Evolutionary conservation across 2,888 invertebrate species (phyloP), one percentile per base, ranked within the genome.

Genomic region (Tyria jacobaeae): DNA sequence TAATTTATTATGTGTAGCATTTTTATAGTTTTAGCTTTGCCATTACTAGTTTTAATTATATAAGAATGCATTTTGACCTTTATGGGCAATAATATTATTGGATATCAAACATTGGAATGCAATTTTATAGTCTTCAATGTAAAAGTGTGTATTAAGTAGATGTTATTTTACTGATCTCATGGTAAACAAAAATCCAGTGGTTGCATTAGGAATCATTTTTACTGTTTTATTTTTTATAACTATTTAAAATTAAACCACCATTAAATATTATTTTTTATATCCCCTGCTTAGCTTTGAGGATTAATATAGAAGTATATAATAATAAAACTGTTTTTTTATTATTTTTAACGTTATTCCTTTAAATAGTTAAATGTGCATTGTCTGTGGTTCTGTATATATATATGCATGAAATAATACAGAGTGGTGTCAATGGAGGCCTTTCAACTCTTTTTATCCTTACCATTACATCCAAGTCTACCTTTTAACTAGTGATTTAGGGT

Each of bases 131-230:
- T 5, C 4, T 47, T 24, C 25, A 15, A 6, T 68, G 71, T 25
- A 60, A 60, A 70, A 71, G 56, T 56, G 31, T 53, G 51, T 58
- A 50, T 25, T 48, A 59, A 41, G 47, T 62, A 44, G 44, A 44
- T 44, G 34, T 44, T 61, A 66, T 66, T 63, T 62, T 39, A 62
- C 52, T 71, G 71, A 72, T 72, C 71, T 72, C 71, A 73, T 61
- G 58, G 61, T 70, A 61, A 62, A 44, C 21, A 6, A 25, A 55
- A 55, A 44, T 10, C 21, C 55, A 41, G 54, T 55, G 15, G n/a
- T 41, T 41, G 39, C 54, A 41, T 21, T 24, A 44, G 14, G 21
- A 17, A 55, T 55, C 31, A 31, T 21, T n/a, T n/a, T n/a, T n/a
- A n/a, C n/a, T 44, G 15, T 47, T 31, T 44, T 47, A 21, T 31